A percentile compares a stretch with the other conserved stretches of the same genome.
Conservation (phyloP, 1,140 invertebrate species). For the Acyrthosiphon pisum region DNA sequence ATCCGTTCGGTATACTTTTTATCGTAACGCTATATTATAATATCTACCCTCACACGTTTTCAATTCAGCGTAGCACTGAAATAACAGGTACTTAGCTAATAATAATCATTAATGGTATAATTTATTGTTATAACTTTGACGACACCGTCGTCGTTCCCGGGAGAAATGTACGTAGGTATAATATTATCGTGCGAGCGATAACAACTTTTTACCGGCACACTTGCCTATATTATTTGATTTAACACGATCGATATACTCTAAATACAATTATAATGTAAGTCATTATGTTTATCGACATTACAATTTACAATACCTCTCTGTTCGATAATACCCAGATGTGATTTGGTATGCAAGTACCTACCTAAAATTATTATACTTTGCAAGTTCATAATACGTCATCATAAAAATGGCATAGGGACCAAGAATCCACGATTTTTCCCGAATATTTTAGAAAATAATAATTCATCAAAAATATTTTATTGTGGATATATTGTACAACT, state of each 20-base stretch:
- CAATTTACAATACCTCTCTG: not conserved
- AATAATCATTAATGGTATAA: not conserved
- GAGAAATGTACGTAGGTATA: not conserved
- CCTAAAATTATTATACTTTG: too few relatives aligned
- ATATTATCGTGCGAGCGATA: not conserved
- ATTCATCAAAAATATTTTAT: too few relatives aligned
- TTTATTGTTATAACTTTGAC: conserved; percentile 13
- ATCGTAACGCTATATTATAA: not conserved
- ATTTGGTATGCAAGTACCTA: not conserved
- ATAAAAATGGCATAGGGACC: too few relatives aligned
- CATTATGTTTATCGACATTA: not conserved
- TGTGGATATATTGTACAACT: too few relatives aligned
- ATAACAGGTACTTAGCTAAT: not conserved
- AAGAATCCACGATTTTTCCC: too few relatives aligned
- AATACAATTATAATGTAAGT: conserved; percentile 19
- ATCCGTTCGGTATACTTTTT: not conserved
- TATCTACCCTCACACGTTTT: not conserved
- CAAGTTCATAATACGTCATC: too few relatives aligned
- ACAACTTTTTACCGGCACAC: not conserved
- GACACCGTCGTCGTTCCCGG: not conserved
- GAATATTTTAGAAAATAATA: too few relatives aligned
- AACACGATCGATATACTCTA: not conserved
- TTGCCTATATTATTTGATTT: conserved; percentile 2
- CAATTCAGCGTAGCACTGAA: not conserved
- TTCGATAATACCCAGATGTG: not conserved